Percentiles rank a stretch among this genome's conserved stretches.
Conservation (phyloP, 2,113 vertebrate species). For the Channa argus region DNA sequence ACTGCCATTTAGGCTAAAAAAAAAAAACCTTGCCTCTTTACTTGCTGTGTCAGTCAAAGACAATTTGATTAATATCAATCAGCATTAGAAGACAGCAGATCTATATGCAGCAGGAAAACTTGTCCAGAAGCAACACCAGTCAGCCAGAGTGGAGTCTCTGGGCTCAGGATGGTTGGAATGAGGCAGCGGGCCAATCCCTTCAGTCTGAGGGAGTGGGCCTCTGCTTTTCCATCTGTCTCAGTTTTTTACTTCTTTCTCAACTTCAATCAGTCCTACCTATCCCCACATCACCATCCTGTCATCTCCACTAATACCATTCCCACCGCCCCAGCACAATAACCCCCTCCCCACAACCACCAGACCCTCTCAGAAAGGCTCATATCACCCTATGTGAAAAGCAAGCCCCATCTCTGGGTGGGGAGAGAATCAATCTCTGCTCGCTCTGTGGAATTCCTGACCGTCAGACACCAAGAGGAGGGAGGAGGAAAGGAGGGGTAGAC, state of each 20-base stretch:
- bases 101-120: slow-evolving; percentile 56
- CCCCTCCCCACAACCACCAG: neutral
- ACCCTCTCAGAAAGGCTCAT: slow-evolving; percentile 64
- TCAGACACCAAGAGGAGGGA: slow-evolving; percentile 38
- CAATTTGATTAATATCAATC: slow-evolving; percentile 79
- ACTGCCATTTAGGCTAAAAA: slow-evolving; percentile 71
- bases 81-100: slow-evolving; percentile 67
- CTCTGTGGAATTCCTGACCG: slow-evolving; percentile 65
- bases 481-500: slow-evolving; percentile 5
- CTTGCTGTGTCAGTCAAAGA: slow-evolving; percentile 69
- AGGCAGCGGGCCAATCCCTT: slow-evolving; percentile 37
- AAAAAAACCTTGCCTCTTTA: slow-evolving; percentile 39
- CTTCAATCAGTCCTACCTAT: slow-evolving; percentile 71
- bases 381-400: slow-evolving; percentile 71
- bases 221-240: slow-evolving; percentile 69
- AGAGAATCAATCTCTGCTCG: slow-evolving; percentile 75
- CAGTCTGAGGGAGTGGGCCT: slow-evolving; percentile 22
- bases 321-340: slow-evolving; percentile 36
- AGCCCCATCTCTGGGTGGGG: slow-evolving; percentile 66
- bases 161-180: slow-evolving; percentile 36
- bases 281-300: slow-evolving; percentile 70
- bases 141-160: slow-evolving; percentile 25
- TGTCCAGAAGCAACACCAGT: slow-evolving; percentile 47
- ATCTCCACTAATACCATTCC: slow-evolving; percentile 68
- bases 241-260: slow-evolving; percentile 64